Evolutionary conservation across 2,113 vertebrate genomes (phyloP).

Genomic region (Lichenostomus cassidix): DNA sequence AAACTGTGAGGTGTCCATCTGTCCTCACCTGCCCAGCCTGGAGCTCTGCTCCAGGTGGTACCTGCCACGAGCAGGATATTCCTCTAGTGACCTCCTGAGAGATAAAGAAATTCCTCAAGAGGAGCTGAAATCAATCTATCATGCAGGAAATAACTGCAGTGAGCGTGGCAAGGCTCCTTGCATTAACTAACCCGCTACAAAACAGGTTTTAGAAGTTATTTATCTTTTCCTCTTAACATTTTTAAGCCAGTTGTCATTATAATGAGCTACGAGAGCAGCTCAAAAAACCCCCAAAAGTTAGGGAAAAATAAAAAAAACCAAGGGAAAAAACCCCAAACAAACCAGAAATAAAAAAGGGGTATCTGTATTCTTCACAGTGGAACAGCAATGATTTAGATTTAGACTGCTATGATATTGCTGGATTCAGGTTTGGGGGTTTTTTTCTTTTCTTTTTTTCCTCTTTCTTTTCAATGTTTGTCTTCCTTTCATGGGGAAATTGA

Average conservation of each 20-base stretch:
- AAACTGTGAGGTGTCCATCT: background rate
- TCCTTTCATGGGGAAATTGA: slow-evolving; percentile 45
- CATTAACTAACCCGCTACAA: background rate
- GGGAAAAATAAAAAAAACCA: too few relatives aligned
- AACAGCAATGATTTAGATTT: background rate
- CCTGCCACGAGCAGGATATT: background rate
- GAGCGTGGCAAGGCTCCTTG: background rate
- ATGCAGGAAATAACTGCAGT: background rate
- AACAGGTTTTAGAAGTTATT: background rate
- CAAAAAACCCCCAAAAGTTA: background rate
- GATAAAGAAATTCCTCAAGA: background rate
- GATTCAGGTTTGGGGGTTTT: background rate
- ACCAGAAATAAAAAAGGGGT: background rate
- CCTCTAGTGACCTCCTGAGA: background rate
- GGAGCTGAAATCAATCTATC: background rate
- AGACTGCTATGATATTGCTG: background rate
- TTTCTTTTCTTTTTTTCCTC: accelerated
- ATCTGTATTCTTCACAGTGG: background rate
- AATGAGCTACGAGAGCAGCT: background rate
- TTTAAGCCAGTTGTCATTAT: background rate
- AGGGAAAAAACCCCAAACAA: background rate
- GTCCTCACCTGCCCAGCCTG: background rate
- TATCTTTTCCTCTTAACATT: slow-evolving; percentile 11
- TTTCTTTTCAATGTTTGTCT: background rate
- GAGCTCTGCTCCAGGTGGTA: background rate